A percentile compares a stretch with the other conserved stretches of the same genome.
phyloP scores from a whole-genome alignment of 2,888 invertebrate genomes.

The Hypomecis atomaria region DNA sequence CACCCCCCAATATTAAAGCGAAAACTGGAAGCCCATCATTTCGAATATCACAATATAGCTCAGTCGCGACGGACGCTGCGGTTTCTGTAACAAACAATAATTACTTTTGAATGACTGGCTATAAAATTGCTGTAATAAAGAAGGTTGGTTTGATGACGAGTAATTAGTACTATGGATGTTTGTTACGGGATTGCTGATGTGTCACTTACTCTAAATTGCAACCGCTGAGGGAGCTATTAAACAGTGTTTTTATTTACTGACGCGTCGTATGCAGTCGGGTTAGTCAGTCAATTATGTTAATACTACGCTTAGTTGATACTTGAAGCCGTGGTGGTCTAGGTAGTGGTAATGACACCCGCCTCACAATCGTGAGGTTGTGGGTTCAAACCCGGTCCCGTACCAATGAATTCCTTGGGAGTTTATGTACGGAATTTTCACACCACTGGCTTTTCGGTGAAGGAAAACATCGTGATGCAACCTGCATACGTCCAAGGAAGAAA shows the following conservation, averaged over 20 bases:
- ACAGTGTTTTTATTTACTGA: constrained; percentile 19
- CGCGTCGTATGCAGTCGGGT: constrained; percentile 20
- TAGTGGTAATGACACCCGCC: too few species aligned
- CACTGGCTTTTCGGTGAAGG: too few species aligned
- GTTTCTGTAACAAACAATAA: constrained; percentile 64
- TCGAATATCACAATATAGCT: constrained; percentile 63
- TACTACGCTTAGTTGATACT: constrained; percentile 37
- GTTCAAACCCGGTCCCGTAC: too few species aligned
- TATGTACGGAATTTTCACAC: too few species aligned
- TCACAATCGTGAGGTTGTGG: too few species aligned
- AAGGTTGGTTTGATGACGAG: constrained; percentile 30
- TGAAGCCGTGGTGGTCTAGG: too few species aligned
- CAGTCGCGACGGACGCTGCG: constrained; percentile 54
- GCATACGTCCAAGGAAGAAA: too few species aligned
- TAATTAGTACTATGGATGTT: constrained; percentile 33
- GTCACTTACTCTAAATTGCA: constrained; percentile 29
- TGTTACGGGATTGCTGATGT: constrained; percentile 29
- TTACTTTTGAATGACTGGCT: constrained; percentile 41
- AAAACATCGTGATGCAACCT: too few species aligned
- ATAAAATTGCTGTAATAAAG: constrained; percentile 38
- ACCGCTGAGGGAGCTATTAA: constrained; percentile 29
- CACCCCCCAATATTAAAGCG: constrained; percentile 56
- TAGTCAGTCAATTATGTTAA: constrained; percentile 37
- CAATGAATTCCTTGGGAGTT: too few species aligned
- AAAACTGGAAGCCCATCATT: constrained; percentile 66